Percentiles rank a stretch among this genome's conserved stretches.
These are phyloP conservation scores for Dynastes maya DNA, from an alignment of 2,888 invertebrate genomes.

Conservation along the genomic window DNA sequence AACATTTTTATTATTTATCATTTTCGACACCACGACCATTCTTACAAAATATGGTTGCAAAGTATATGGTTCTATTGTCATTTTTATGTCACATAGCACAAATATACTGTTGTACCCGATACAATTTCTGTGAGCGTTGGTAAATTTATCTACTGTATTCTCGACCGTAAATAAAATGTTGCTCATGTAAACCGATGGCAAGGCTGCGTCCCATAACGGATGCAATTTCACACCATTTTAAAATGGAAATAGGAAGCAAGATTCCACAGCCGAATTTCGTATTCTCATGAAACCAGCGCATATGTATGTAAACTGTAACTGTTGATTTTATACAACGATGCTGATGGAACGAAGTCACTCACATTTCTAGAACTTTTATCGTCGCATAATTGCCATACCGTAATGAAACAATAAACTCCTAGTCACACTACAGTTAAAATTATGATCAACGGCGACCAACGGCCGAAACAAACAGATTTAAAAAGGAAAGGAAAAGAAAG, in stretches of 20 bases:
- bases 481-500: too few relatives aligned
- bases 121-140: too few relatives aligned
- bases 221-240: slow-evolving; percentile 50
- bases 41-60: too few relatives aligned
- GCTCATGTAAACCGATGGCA: slow-evolving; percentile 44
- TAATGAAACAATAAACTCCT: slow-evolving; percentile 48
- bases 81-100: too few relatives aligned
- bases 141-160: not conserved
- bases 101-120: too few relatives aligned
- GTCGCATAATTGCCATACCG: slow-evolving; percentile 35
- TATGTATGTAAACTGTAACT: not conserved
- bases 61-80: too few relatives aligned
- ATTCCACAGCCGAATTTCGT: slow-evolving; percentile 33
- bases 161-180: slow-evolving; percentile 27
- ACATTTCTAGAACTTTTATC: slow-evolving; percentile 30
- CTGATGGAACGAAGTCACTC: slow-evolving; percentile 22
- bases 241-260: slow-evolving; percentile 29
- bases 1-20: too few relatives aligned
- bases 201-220: slow-evolving; percentile 50
- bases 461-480: slow-evolving; percentile 26
- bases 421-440: slow-evolving; percentile 40
- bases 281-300: slow-evolving; percentile 28
- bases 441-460: slow-evolving; percentile 35
- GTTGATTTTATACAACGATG: not conserved
- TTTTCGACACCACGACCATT: too few relatives aligned